Conservation (phyloP, 2,797 vertebrate species). For the Bradypus variegatus region DNA sequence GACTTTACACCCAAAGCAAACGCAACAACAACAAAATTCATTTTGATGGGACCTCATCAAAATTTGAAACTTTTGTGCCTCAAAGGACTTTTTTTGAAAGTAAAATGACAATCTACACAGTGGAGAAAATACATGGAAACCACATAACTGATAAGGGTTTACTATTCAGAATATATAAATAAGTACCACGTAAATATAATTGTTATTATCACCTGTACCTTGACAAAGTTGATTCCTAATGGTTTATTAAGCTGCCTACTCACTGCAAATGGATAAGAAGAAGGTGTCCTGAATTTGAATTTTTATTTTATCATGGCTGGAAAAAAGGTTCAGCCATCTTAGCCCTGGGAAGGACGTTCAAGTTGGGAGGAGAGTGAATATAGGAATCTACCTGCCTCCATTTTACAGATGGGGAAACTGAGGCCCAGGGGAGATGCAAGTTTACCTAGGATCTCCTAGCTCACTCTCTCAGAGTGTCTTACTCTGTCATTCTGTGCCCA, state of each 20-base stretch:
- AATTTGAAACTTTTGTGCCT: too few relatives aligned
- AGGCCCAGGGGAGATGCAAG: neutral
- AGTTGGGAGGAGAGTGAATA: neutral
- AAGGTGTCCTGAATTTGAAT: neutral
- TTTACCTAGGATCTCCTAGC: neutral
- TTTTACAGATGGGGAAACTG: neutral
- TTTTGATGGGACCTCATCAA: too few relatives aligned
- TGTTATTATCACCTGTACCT: neutral
- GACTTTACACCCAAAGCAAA: too few relatives aligned
- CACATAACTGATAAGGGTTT: too few relatives aligned
- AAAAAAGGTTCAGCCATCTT: too few relatives aligned
- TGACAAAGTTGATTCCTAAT: rapidly evolving
- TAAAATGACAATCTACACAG: too few relatives aligned
- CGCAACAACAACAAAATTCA: too few relatives aligned
- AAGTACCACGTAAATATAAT: neutral
- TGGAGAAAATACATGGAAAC: too few relatives aligned
- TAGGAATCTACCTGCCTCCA: neutral
- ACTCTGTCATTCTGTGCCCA: rapidly evolving
- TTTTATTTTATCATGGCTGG: neutral
- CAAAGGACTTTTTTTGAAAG: too few relatives aligned
- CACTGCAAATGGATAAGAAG: too few relatives aligned
- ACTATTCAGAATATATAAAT: too few relatives aligned
- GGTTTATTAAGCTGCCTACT: neutral
- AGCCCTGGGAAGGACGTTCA: neutral
- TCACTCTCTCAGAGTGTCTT: too few relatives aligned